Conservation (phyloP, 1,140 invertebrate genomes). For the Magallana gigas region DNA sequence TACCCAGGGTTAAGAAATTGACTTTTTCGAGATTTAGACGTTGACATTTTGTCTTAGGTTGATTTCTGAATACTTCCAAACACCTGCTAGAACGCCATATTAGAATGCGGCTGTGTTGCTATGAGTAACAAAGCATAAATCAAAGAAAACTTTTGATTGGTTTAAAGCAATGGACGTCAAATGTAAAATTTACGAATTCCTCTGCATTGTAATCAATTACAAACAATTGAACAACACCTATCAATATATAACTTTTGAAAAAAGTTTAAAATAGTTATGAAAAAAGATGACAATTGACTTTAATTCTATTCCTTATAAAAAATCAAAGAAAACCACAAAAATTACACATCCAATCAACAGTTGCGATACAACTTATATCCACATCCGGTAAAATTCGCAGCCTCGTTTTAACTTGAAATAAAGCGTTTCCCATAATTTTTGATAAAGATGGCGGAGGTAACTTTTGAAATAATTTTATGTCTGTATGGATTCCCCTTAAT, state of each 20-base stretch:
- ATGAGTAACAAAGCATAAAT: slow-evolving; percentile 45
- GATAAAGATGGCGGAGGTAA: slow-evolving; percentile 76
- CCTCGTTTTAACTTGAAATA: slow-evolving; percentile 72
- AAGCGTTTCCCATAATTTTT: slow-evolving; percentile 71
- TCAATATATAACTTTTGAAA: not conserved
- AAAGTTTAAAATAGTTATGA: not conserved
- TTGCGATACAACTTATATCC: not conserved
- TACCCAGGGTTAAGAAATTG: slow-evolving; percentile 52
- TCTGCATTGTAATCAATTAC: not conserved
- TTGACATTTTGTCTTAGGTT: slow-evolving; percentile 45
- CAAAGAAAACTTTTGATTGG: slow-evolving; percentile 56
- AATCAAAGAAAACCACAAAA: not conserved
- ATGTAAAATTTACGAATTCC: not conserved
- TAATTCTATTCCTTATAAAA: not conserved
- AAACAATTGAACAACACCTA: not conserved
- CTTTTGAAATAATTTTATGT: slow-evolving; percentile 53
- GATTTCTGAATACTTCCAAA: not conserved
- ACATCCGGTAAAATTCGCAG: slow-evolving; percentile 44
- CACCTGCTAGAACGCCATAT: slow-evolving; percentile 18
- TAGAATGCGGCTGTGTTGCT: slow-evolving; percentile 51
- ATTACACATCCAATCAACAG: slow-evolving; percentile 35
- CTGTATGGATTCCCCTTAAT: slow-evolving; percentile 61
- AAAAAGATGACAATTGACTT: not conserved
- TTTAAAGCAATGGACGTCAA: not conserved
- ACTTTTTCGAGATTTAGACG: slow-evolving; percentile 49